Conservation (phyloP, 92 coral and sea anemone genomes). For the Zoanthus solanderi region DNA sequence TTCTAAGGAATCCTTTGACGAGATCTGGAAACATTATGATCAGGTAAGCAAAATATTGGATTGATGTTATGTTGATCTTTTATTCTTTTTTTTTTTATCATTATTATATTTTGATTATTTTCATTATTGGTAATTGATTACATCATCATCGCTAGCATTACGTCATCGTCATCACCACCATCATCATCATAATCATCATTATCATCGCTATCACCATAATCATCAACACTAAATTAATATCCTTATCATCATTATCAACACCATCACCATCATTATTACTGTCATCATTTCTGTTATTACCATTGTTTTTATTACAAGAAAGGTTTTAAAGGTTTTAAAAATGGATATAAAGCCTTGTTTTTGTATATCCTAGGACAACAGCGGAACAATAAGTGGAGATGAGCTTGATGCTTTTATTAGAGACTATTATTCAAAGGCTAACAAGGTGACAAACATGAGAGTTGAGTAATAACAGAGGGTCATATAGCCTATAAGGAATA, state of each 20-base stretch:
- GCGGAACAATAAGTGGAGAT: slow-evolving; percentile 36
- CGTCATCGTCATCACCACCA: too few relatives aligned
- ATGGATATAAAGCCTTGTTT: not conserved
- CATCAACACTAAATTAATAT: too few relatives aligned
- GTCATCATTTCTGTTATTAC: not conserved
- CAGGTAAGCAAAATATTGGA: slow-evolving; percentile 12
- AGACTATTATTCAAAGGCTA: slow-evolving; percentile 31
- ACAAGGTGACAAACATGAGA: slow-evolving; percentile 12
- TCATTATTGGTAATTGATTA: not conserved
- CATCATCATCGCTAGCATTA: too few relatives aligned
- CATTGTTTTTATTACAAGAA: not conserved
- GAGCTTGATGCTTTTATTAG: slow-evolving; percentile 37
- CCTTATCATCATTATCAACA: too few relatives aligned
- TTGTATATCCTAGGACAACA: slow-evolving; percentile 3
- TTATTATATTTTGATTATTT: not conserved
- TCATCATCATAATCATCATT: too few relatives aligned
- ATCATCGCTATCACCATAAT: too few relatives aligned
- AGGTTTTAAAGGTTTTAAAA: not conserved
- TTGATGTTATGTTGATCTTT: not conserved
- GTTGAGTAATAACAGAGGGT: too few relatives aligned
- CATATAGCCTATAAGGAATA: too few relatives aligned
- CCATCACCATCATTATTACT: too few relatives aligned
- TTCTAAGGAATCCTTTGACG: slow-evolving; percentile 26
- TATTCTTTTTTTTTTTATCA: not conserved
- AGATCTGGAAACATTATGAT: slow-evolving; percentile 35